These are phyloP conservation scores for Ophion ellenae DNA, from an alignment of 2,888 invertebrate genomes.

Conservation along the genomic window DNA sequence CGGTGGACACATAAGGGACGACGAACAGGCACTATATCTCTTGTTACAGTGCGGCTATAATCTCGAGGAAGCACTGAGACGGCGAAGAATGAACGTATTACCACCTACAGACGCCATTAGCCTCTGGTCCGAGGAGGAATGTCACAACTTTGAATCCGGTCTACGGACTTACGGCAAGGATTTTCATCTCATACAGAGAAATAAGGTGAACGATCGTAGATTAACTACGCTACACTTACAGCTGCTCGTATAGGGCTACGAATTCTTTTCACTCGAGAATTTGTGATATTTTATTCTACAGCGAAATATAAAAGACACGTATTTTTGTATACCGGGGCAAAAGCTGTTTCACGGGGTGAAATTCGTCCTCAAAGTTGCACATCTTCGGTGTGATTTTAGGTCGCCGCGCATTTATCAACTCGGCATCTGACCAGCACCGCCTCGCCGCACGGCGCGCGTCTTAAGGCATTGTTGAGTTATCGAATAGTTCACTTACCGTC, in stretches of 20 bases:
- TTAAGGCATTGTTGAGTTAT: too few relatives aligned
- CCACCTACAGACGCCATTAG: constrained; percentile 90
- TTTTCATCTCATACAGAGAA: constrained; percentile 96
- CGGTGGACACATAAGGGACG: constrained; percentile 92
- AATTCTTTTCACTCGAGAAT: too few relatives aligned
- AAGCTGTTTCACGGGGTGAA: too few relatives aligned
- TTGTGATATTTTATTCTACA: too few relatives aligned
- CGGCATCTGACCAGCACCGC: too few relatives aligned
- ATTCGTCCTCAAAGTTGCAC: too few relatives aligned
- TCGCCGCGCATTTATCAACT: too few relatives aligned
- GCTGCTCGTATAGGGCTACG: background rate
- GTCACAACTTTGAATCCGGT: constrained; percentile 98
- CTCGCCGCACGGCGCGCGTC: too few relatives aligned
- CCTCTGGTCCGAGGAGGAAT: constrained; percentile 98
- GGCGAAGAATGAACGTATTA: constrained; percentile 90
- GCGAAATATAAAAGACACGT: too few relatives aligned
- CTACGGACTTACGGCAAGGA: constrained; percentile 97
- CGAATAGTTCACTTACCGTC: too few relatives aligned
- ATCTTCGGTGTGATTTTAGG: too few relatives aligned
- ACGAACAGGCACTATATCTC: constrained; percentile 95
- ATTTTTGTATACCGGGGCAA: too few relatives aligned
- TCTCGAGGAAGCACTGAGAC: constrained; percentile 95
- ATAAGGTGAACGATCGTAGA: constrained; percentile 87
- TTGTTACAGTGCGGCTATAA: constrained; percentile 97
- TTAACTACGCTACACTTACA: background rate